phyloP scores from a whole-genome alignment of 2,797 vertebrate genomes.

The Hydrolagus colliei region DNA sequence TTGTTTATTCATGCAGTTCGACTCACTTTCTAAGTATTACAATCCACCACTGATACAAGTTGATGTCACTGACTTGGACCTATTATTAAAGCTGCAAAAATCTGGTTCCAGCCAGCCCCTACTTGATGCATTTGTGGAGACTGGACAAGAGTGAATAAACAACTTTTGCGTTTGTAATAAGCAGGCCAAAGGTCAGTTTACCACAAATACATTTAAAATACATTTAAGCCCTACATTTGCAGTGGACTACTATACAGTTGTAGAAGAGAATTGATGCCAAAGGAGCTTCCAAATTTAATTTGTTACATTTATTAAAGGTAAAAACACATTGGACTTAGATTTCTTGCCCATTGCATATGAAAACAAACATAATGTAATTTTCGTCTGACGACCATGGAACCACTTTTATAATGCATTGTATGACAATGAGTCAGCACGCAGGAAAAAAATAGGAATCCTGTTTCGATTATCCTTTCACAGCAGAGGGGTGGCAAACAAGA shows the following conservation, averaged over 20 bases:
- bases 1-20: slow-evolving; percentile 35
- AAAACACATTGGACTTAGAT: neutral
- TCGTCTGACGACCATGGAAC: neutral
- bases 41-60: slow-evolving; percentile 8
- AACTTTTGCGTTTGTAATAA: neutral
- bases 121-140: neutral
- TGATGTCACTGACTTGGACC: slow-evolving; percentile 11
- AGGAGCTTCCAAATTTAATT: neutral
- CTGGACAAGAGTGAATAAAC: slow-evolving; percentile 3
- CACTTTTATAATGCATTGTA: neutral
- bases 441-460: neutral
- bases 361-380: neutral
- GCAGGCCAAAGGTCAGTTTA: slow-evolving; percentile 11
- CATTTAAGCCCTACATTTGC: slow-evolving; percentile 1
- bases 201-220: neutral
- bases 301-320: neutral
- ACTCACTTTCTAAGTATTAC: slow-evolving; percentile 47
- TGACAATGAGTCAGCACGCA: slow-evolving; percentile 3
- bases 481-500: neutral
- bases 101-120: neutral
- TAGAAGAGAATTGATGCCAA: neutral
- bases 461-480: neutral
- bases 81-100: slow-evolving; percentile 8
- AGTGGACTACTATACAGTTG: neutral
- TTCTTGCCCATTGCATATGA: neutral